These are phyloP conservation scores for Mercenaria mercenaria DNA, from an alignment of 1,140 invertebrate genomes.

Conservation along the genomic window DNA sequence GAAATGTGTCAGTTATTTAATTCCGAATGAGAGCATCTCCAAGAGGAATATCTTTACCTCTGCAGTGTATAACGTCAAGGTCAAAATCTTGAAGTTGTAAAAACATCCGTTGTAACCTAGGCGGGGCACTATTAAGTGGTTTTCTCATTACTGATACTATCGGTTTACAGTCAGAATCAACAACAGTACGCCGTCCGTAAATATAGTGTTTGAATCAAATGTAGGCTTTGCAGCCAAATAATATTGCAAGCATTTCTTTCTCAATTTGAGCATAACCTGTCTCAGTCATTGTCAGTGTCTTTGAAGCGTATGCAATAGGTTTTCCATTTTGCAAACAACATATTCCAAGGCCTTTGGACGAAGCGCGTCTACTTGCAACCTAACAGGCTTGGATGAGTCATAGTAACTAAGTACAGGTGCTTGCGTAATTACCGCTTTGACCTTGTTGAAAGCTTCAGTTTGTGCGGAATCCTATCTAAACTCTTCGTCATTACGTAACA, in stretches of 20 bases:
- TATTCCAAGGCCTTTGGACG: conserved; percentile 70
- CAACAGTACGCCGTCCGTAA: conserved; percentile 62
- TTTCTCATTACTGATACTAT: background rate
- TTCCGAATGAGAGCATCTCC: conserved; percentile 18
- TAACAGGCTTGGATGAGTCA: conserved; percentile 53
- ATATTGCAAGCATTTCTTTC: conserved; percentile 85
- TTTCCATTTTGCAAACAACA: conserved; percentile 1
- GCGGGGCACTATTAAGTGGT: background rate
- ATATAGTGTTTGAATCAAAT: conserved; percentile 11
- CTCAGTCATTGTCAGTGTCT: background rate
- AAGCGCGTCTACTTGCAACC: background rate
- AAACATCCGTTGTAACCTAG: background rate
- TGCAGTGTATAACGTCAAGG: background rate
- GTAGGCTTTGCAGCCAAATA: conserved; percentile 85
- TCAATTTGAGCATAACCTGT: background rate
- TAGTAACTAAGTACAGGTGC: conserved; percentile 63
- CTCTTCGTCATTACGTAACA: conserved; percentile 9
- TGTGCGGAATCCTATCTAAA: background rate
- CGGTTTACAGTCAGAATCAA: conserved; percentile 25
- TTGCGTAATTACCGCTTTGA: conserved; percentile 78
- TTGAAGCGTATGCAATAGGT: conserved; percentile 32
- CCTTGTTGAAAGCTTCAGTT: background rate
- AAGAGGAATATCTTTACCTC: conserved; percentile 27
- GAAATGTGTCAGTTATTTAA: background rate
- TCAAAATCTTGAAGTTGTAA: conserved; percentile 21